Base-by-base conservation (phyloP, 2,113 vertebrate species). In the Hypocryptadius cinnamomeus region DNA sequence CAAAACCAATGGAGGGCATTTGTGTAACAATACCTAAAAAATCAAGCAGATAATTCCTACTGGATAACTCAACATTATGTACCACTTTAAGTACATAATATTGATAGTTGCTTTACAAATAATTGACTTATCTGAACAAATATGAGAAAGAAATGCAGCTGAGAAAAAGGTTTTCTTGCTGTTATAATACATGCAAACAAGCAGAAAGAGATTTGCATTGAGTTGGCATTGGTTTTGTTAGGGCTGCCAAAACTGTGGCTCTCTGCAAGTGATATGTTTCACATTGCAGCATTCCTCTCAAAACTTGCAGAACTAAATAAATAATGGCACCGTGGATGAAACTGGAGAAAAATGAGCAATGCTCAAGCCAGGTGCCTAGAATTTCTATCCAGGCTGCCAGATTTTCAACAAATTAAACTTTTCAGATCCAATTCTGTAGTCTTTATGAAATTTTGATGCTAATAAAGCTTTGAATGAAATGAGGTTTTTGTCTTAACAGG, bases 251-350 rank as follows among this genome's bases (percentile, higher is more conserved):
- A 94, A 91, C 82, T 69, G 56, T 57, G 64, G 79, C 87, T 90
- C 87, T 91, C 68, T 85, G 93, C 85, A 90, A 96, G 83, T 78
- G 85, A 93, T 94, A 76, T 40, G 91, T 94, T 96, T 94, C 93
- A 95, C 72, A 86, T 94, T 92, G 90, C 90, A 93, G 70, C 87
- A 86, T 94, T 95, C 85, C 93, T 89, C 79, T 81, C 40, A 80
- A 91, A 95, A 94, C 77, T 90, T 82, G 85, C 82, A 90, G 94
- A 95, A 95, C 95, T 93, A 94, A 95, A 96, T 94, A 95, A 95
- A 95, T 95, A 92, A 91, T 33, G 69, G 82, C 72, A 91, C 64
- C 6, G 0, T 93, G 72, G 79, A 82, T 90, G 93, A 94, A 96
- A 94, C 72, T 71, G 61, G 90, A 93, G 87, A 88, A 94, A 95